phyloP scores from a whole-genome alignment of 2,888 invertebrate species.

The Hanleya hanleyi region DNA sequence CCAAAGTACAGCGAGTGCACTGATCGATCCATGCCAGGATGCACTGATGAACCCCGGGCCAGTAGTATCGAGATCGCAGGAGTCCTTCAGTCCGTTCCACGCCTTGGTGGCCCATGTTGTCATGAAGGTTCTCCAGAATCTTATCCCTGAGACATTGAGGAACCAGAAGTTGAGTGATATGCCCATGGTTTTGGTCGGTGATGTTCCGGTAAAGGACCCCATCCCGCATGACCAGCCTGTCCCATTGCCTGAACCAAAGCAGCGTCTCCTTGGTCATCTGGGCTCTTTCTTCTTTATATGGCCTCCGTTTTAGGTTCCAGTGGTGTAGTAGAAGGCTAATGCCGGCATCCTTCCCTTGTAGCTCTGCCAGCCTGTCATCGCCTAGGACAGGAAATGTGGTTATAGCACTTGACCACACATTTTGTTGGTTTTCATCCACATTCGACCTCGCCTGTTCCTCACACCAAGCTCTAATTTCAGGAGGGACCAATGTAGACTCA shows the following conservation, averaged over 20 bases:
- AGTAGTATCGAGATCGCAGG: background rate
- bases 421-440: too few species aligned
- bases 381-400: background rate
- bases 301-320: background rate
- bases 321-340: background rate
- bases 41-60: background rate
- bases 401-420: background rate
- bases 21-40: background rate
- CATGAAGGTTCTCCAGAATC: conserved; percentile 2
- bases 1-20: background rate
- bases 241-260: background rate
- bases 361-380: background rate
- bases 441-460: background rate
- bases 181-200: background rate
- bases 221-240: background rate
- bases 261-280: background rate
- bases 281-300: background rate
- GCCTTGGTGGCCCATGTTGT: conserved; percentile 15
- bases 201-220: background rate
- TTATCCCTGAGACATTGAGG: background rate
- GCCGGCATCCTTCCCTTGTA: background rate
- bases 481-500: background rate
- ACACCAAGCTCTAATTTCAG: background rate
- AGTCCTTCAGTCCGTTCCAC: conserved; percentile 1
- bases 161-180: background rate